These are phyloP conservation scores for Merops nubicus DNA, from an alignment of 2,113 vertebrate species.

Conservation along the genomic window DNA sequence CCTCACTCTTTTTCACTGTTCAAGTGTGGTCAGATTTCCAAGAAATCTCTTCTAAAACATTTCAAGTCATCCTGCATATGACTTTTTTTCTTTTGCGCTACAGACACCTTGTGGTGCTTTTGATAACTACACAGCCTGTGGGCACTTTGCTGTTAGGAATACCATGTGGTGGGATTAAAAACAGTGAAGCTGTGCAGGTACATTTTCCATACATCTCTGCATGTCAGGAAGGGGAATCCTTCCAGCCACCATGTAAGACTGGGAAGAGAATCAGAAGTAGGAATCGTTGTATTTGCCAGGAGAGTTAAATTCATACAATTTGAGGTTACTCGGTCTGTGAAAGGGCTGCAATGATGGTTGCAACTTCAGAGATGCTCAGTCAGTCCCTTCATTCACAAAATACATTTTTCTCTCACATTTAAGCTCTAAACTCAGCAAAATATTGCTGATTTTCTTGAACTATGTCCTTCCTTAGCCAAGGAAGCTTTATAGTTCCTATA, in stretches of 20 bases:
- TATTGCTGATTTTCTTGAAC: neutral
- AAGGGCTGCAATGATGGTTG: neutral
- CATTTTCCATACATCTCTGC: neutral
- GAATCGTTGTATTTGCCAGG: neutral
- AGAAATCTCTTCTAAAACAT: neutral
- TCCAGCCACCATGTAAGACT: neutral
- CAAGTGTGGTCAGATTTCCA: neutral
- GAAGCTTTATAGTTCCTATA: neutral
- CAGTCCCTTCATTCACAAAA: neutral
- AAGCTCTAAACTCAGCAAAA: neutral
- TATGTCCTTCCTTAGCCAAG: neutral
- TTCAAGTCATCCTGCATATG: neutral
- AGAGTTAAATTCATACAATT: neutral
- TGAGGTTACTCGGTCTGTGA: neutral
- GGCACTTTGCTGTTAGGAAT: neutral
- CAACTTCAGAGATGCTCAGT: neutral
- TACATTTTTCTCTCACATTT: neutral
- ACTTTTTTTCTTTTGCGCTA: slow-evolving; percentile 42
- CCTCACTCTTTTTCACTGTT: neutral
- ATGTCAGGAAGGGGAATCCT: neutral
- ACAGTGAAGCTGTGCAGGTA: neutral
- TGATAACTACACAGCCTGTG: neutral
- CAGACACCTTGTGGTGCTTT: slow-evolving; percentile 52
- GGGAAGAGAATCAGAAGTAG: neutral
- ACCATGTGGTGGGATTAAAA: neutral